These are phyloP conservation scores for Muntiacus muntjak DNA, from an alignment of 2,113 vertebrate species.

Conservation along the genomic window DNA sequence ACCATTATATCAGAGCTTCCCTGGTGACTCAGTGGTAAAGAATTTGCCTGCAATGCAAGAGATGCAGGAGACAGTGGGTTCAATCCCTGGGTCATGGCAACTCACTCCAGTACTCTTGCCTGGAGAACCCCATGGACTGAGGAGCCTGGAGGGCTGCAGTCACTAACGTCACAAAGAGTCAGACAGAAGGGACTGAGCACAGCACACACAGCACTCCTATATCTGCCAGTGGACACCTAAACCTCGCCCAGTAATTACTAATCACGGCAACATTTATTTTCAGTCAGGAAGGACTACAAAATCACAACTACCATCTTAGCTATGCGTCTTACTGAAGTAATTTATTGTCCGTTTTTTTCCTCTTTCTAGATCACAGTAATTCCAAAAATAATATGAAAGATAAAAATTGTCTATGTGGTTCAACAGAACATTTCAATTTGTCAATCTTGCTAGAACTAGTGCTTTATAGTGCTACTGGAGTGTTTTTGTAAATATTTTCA, in stretches of 20 bases:
- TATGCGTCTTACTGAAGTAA: not conserved
- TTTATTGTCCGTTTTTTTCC: not conserved
- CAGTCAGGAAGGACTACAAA: not conserved
- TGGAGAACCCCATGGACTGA: not conserved
- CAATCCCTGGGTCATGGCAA: not conserved
- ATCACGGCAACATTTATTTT: not conserved
- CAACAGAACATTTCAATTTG: not conserved
- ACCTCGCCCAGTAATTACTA: not conserved
- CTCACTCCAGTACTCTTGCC: not conserved
- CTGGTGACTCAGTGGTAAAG: not conserved
- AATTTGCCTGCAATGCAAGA: not conserved
- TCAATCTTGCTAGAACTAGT: not conserved
- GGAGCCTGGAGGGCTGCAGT: not conserved
- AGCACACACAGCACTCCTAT: accelerated
- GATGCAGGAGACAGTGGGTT: not conserved
- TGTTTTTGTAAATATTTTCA: not conserved
- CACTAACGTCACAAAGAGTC: not conserved
- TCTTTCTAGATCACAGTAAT: not conserved
- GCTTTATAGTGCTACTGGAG: not conserved
- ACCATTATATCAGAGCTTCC: not conserved
- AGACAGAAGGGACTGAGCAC: not conserved
- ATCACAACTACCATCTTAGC: not conserved
- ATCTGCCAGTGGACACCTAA: not conserved
- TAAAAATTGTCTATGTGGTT: not conserved
- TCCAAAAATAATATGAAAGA: slow-evolving; percentile 16